Evolutionary conservation across 2,888 invertebrate species (phyloP), one percentile per base, ranked within the genome.

Genomic region (Gortyna flavago): DNA sequence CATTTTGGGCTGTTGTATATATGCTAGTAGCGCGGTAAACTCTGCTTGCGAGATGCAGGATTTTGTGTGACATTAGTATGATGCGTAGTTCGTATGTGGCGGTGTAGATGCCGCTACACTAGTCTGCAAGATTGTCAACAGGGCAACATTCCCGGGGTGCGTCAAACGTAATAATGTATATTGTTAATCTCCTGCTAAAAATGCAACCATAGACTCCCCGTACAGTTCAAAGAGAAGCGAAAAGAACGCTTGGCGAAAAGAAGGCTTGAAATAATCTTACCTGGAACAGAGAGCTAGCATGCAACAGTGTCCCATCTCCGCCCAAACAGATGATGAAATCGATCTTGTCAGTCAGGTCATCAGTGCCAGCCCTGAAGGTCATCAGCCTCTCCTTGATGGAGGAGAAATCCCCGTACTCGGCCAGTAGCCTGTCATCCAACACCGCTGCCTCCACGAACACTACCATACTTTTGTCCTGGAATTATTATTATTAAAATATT

Each of bases 241-340:
- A 38, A 64, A 64, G 25, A 7, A 64, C 6, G 35, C n/a, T n/a
- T n/a, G n/a, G n/a, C n/a, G n/a, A n/a, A n/a, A n/a, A n/a, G n/a
- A n/a, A n/a, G n/a, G n/a, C n/a, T n/a, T n/a, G 18, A 61, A 32
- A 32, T 61, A 32, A 62, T 35, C 38, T 72, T 54, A 79, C 79
- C 75, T 79, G 79, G 54, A 99, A 99, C 67, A 99, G 96, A 67
- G 99, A 98, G 91, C 99, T 99, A 73, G 99, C 99, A 93, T 99
- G 99, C 21, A 99, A 96, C 32, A 99, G 96, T 0, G 99, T 99
- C n/a, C 99, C 99, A 94, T 99, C 99, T 21, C 99, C 99, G 1
- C 99, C 99, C 67, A 99, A 97, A 92, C 99, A 99, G 80, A 99
- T 98, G 90, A 99, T 99, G 93, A 99, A 99, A 96, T 99, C 99